Conservation (phyloP, 1,140 invertebrate genomes). For the Sinella curviseta region DNA sequence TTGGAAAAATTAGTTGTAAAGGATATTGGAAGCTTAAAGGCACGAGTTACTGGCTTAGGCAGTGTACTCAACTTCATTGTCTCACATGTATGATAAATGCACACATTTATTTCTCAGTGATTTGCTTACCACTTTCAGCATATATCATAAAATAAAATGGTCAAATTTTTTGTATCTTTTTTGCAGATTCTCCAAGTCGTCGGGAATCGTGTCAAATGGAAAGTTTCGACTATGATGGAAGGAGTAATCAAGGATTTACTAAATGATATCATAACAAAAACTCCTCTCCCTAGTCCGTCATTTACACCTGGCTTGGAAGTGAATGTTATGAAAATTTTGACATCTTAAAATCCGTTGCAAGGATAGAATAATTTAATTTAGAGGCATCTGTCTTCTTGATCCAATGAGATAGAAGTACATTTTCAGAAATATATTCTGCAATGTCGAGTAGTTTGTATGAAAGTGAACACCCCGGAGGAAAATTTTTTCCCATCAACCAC, state of each 20-base stretch:
- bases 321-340: neutral
- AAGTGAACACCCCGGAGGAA: no score
- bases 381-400: no score
- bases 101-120: neutral
- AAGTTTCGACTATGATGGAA: slow-evolving; percentile 41
- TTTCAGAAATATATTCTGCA: no score
- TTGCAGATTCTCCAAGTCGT: slow-evolving; percentile 37
- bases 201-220: slow-evolving; percentile 40
- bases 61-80: slow-evolving; percentile 31
- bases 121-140: neutral
- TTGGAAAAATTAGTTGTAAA: slow-evolving; percentile 37
- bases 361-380: no score
- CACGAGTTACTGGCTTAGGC: slow-evolving; percentile 35
- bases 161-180: neutral
- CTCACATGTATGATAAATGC: slow-evolving; percentile 33
- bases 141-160: neutral
- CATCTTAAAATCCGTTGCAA: neutral
- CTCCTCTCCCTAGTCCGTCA: slow-evolving; percentile 27
- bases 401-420: no score
- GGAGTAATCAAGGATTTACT: slow-evolving; percentile 34
- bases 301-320: neutral
- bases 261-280: slow-evolving; percentile 41
- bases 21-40: slow-evolving; percentile 33
- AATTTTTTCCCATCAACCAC: no score
- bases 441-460: neutral